Evolutionary conservation across 2,113 vertebrate genomes (phyloP).

Genomic region (Cavia porcellus): DNA sequence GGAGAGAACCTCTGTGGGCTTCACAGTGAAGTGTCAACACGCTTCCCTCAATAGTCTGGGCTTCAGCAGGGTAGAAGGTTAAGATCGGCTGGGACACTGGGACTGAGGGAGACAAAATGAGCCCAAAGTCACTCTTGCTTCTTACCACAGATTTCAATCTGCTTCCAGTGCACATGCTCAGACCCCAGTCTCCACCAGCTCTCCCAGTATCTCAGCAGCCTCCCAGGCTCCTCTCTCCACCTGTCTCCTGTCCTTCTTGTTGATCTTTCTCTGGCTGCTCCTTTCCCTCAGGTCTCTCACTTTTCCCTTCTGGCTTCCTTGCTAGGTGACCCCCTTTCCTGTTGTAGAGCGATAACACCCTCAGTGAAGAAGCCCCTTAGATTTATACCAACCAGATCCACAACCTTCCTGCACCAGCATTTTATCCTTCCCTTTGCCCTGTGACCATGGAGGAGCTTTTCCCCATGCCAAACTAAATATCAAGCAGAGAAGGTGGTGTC

Average conservation of each 20-base stretch:
- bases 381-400: background rate
- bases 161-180: background rate
- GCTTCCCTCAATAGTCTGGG: background rate
- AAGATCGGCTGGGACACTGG: slow-evolving; percentile 53
- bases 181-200: background rate
- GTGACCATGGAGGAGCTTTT: background rate
- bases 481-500: background rate
- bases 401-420: background rate
- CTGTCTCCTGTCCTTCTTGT: background rate
- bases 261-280: background rate
- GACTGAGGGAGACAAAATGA: slow-evolving; percentile 39
- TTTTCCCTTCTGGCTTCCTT: background rate
- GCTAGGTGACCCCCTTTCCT: background rate
- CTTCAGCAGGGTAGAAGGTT: background rate
- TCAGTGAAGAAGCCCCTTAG: background rate
- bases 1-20: slow-evolving; percentile 25
- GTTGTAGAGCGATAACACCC: background rate
- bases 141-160: background rate
- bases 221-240: too few species aligned
- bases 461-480: background rate
- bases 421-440: background rate
- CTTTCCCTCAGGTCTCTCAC: background rate
- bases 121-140: background rate
- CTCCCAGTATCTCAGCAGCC: background rate
- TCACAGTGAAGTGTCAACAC: background rate